These are phyloP conservation scores for Colletes gigas DNA, from an alignment of 1,140 invertebrate genomes.

Conservation along the genomic window DNA sequence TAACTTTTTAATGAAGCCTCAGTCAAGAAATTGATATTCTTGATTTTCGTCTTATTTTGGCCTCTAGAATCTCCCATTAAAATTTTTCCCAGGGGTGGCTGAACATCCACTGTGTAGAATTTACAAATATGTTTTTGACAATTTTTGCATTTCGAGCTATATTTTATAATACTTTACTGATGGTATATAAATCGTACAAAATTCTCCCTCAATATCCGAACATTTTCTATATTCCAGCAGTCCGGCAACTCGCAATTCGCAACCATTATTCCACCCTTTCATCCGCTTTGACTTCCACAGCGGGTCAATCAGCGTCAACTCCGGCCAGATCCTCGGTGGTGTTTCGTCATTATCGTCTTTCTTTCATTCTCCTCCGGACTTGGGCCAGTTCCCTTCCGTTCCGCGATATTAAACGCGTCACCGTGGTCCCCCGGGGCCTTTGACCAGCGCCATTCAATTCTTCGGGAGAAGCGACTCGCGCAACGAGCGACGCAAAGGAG, in stretches of 20 bases:
- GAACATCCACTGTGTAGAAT: no score
- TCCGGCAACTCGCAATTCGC: neutral
- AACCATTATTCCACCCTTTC: neutral
- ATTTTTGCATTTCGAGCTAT: no score
- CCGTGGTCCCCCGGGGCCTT: neutral
- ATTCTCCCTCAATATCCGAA: no score
- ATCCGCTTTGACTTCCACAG: neutral
- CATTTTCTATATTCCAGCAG: no score
- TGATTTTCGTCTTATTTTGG: no score
- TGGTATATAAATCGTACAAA: no score
- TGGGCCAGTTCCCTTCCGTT: slow-evolving; percentile 1
- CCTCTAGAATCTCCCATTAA: no score
- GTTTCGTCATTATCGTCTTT: neutral
- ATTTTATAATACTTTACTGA: no score
- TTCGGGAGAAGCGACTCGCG: neutral
- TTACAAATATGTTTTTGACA: no score
- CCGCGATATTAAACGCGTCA: neutral
- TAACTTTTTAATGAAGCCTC: no score
- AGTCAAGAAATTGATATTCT: no score
- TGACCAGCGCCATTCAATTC: neutral
- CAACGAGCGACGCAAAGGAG: neutral
- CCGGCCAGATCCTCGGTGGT: neutral
- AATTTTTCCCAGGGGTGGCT: no score
- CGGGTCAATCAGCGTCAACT: neutral
- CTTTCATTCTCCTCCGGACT: neutral